Percentiles rank a stretch among this genome's conserved stretches.
Evolutionary conservation across 2,888 invertebrate genomes (phyloP).

Genomic region (Cosmopolites sordidus): DNA sequence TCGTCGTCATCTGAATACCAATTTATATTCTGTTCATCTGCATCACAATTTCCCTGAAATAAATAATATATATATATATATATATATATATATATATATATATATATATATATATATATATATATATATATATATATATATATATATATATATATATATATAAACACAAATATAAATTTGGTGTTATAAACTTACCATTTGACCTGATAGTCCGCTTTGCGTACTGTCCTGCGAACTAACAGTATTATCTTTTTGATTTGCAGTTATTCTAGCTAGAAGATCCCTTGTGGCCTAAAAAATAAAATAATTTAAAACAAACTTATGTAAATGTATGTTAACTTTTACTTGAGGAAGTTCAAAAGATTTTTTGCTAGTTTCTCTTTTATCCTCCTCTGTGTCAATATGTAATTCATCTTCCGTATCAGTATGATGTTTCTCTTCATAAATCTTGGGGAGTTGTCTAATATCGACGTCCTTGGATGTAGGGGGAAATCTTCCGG

Average conservation of each 20-base stretch:
- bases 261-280: slow-evolving; percentile 62
- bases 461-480: slow-evolving; percentile 18
- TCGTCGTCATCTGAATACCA: slow-evolving; percentile 83
- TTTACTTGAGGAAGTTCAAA: slow-evolving; percentile 15
- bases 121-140: too few relatives aligned
- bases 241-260: slow-evolving; percentile 57
- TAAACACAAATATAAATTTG: too few relatives aligned
- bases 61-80: not conserved
- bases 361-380: slow-evolving; percentile 30
- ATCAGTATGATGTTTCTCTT: slow-evolving; percentile 5
- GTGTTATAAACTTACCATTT: too few relatives aligned
- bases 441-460: slow-evolving; percentile 6
- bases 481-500: not conserved
- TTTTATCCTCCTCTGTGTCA: slow-evolving; percentile 30
- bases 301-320: not conserved
- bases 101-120: not conserved
- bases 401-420: slow-evolving; percentile 29
- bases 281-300: slow-evolving; percentile 64
- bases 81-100: not conserved
- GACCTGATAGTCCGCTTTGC: too few relatives aligned
- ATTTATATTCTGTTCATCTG: slow-evolving; percentile 48
- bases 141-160: too few relatives aligned
- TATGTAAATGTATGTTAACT: not conserved
- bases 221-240: slow-evolving; percentile 25
- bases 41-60: slow-evolving; percentile 29